These are phyloP conservation scores for Argynnis bischoffii DNA, from an alignment of 2,888 invertebrate genomes.

Conservation along the genomic window DNA sequence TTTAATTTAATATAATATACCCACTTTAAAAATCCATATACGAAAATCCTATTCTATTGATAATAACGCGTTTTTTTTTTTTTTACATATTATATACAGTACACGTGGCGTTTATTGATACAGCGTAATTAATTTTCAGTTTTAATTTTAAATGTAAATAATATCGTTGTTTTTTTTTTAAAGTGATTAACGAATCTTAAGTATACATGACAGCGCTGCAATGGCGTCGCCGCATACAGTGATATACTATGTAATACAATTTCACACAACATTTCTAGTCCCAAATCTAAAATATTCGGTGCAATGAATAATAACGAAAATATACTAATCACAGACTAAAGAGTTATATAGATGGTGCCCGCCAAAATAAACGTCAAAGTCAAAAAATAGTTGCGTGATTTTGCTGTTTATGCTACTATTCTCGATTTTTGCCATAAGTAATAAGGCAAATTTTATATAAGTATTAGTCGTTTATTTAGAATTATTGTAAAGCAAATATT, in stretches of 20 bases:
- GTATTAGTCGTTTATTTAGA: too few species aligned
- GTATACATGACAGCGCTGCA: slow-evolving; percentile 30
- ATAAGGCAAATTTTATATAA: too few species aligned
- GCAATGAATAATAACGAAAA: slow-evolving; percentile 34
- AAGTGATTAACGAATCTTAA: slow-evolving; percentile 24
- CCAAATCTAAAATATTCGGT: slow-evolving; percentile 30
- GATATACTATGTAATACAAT: background rate
- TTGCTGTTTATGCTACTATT: too few species aligned
- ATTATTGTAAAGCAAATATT: too few species aligned
- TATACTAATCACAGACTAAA: too few species aligned
- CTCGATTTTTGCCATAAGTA: too few species aligned
- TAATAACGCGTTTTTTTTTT: too few species aligned
- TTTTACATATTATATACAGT: background rate
- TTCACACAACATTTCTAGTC: slow-evolving; percentile 28
- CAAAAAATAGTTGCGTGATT: too few species aligned
- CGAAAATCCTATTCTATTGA: too few species aligned
- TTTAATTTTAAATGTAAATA: too few species aligned
- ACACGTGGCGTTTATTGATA: background rate
- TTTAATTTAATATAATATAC: background rate
- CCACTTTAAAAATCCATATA: background rate
- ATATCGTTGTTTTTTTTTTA: background rate
- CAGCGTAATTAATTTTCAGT: slow-evolving; percentile 5
- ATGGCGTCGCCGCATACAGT: slow-evolving; percentile 9
- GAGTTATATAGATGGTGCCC: too few species aligned
- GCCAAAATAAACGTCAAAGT: too few species aligned